phyloP scores from a whole-genome alignment of 92 coral and sea anemone genomes.

The Porites lobata region DNA sequence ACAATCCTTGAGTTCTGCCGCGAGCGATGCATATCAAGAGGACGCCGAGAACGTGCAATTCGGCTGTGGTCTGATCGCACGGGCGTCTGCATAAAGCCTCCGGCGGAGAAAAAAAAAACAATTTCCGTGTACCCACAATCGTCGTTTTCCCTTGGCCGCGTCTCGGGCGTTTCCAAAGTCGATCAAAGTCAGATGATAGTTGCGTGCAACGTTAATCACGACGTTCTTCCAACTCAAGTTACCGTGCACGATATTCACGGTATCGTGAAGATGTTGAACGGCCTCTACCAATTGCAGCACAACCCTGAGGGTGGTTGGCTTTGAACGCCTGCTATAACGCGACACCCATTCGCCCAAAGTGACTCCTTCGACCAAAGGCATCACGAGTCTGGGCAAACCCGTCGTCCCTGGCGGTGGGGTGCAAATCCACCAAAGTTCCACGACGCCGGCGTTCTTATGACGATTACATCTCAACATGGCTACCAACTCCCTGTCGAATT shows the following conservation, averaged over 20 bases:
- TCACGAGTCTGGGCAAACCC: neutral
- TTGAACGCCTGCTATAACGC: neutral
- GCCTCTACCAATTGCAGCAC: neutral
- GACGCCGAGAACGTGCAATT: conserved; percentile 16
- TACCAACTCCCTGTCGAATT: conserved; percentile 9
- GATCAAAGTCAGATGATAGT: conserved; percentile 1
- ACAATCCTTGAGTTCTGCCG: neutral
- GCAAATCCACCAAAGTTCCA: neutral
- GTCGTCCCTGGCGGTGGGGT: neutral
- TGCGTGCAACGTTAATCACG: neutral
- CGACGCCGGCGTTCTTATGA: neutral
- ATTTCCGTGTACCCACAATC: neutral
- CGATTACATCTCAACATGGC: conserved; percentile 21
- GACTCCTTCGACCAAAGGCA: conserved; percentile 1
- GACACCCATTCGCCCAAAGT: neutral
- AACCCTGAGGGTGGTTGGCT: neutral
- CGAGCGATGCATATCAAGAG: conserved; percentile 13
- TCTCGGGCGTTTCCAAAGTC: conserved; percentile 14
- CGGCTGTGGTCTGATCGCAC: neutral
- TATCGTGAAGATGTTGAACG: neutral
- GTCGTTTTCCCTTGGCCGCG: no score
- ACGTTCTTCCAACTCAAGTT: conserved; percentile 11
- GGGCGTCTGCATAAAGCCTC: neutral
- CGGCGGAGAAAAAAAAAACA: neutral
- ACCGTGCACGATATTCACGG: conserved; percentile 1